phyloP scores from a whole-genome alignment of 2,888 invertebrate genomes.

The Stomorhina lunata region DNA sequence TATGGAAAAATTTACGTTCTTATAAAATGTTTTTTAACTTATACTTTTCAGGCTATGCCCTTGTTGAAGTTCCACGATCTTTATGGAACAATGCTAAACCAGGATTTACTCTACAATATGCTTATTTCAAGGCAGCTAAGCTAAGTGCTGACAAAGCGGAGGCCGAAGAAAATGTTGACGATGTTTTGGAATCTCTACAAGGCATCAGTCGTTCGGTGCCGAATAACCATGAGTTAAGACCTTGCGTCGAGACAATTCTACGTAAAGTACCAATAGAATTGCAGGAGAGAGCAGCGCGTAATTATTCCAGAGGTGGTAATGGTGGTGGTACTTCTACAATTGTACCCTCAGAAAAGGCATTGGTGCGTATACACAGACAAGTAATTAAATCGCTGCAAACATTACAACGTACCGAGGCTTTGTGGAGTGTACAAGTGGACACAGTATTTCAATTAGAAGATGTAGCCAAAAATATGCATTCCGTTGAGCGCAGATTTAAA shows the following conservation, averaged over 20 bases:
- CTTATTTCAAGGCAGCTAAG: conserved; percentile 96
- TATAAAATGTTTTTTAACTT: not conserved
- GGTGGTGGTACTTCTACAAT: conserved; percentile 83
- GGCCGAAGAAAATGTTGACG: conserved; percentile 97
- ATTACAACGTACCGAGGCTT: conserved; percentile 95
- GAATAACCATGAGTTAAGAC: conserved; percentile 87
- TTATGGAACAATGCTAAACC: conserved; percentile 95
- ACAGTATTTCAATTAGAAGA: conserved; percentile 93
- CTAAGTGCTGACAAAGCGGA: conserved; percentile 96
- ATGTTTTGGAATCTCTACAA: conserved; percentile 94
- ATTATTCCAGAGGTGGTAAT: conserved; percentile 79
- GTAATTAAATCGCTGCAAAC: conserved; percentile 95
- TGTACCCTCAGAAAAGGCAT: conserved; percentile 89
- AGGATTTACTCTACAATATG: conserved; percentile 90
- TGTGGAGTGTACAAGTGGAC: conserved; percentile 93
- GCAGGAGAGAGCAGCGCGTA: conserved; percentile 86
- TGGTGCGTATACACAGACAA: conserved; percentile 94
- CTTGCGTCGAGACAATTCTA: conserved; percentile 92
- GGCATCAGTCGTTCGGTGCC: conserved; percentile 89
- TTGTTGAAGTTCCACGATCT: conserved; percentile 96
- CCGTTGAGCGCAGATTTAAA: conserved; percentile 83
- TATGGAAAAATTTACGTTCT: not conserved
- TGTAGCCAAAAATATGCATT: conserved; percentile 86
- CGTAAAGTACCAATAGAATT: conserved; percentile 91
- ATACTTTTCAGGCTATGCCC: conserved; percentile 86